Base-by-base conservation (phyloP, 2,113 vertebrate species). In the Urocolius indicus region DNA sequence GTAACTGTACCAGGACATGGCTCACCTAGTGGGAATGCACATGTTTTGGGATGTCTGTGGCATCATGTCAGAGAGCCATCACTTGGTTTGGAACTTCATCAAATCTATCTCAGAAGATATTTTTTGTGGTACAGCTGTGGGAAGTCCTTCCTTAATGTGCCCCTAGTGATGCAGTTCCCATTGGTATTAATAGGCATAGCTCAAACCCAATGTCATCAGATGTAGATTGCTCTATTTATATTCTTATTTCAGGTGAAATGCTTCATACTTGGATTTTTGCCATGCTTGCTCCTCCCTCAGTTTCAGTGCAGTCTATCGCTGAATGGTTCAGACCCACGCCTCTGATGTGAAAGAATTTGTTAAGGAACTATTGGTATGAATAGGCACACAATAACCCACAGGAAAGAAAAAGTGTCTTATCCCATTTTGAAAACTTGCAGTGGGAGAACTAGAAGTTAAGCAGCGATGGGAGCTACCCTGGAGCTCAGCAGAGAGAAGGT, bases 1-100 rank as follows among this genome's bases (percentile, higher is more conserved):
- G 34, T 15, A 1, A 0, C 24, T 3, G 51, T 1, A 0, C 13
- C 10, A 36, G 66, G 57, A 10, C 34, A 0, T 3, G 19, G 91
- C 45, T 58, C 26, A 1, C 0, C 0, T 1, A 1, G 15, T 21
- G 65, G 62, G 41, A 41, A 1, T 1, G 0, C 19, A 2, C 55
- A 1, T 3, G 0, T 3, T 24, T 23, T 9, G 34, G 77, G 69
- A 0, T 59, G 23, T 27, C 43, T 36, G 58, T 41, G 57, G 27
- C 45, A 66, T 23, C 14, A 8, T 8, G 6, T 3, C 19, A 10
- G 48, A 30, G 55, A 58, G 46, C 17, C 3, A 2, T 12, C 73
- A 5, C 6, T 4, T 2, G 2, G n/a, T 58, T 55, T 23, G 62
- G 57, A 45, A 6, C 21, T 34, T 18, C 34, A 10, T 52, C 76